phyloP scores from a whole-genome alignment of 30 jellyfish, hydroid and myxozoan species.

The Pseudorhiza aurosa region DNA sequence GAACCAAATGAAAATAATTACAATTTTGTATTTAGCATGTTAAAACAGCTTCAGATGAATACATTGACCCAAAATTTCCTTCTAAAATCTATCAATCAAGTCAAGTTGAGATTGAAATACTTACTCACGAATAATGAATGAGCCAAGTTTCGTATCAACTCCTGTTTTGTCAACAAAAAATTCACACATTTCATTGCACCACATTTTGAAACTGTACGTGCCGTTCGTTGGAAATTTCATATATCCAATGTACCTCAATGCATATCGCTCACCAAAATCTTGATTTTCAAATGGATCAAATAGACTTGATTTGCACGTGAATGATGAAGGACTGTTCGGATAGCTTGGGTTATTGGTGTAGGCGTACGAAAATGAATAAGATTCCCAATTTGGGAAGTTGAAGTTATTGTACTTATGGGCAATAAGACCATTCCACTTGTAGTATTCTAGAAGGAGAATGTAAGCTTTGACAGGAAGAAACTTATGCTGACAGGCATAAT shows the following conservation, averaged over 20 bases:
- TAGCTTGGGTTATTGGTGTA: conserved; percentile 5
- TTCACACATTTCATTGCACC: conserved; percentile 36
- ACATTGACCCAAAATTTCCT: too few species aligned
- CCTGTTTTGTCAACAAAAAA: background rate
- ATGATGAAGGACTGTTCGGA: conserved; percentile 29
- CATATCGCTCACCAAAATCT: background rate
- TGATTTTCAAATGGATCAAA: background rate
- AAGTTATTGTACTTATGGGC: conserved; percentile 17
- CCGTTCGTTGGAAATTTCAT: background rate
- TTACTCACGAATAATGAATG: too few species aligned
- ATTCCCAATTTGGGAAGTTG: background rate
- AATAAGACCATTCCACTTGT: conserved; percentile 15
- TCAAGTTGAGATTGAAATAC: too few species aligned
- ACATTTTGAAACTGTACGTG: conserved; percentile 9
- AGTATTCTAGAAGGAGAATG: background rate
- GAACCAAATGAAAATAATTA: too few species aligned
- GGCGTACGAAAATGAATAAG: background rate
- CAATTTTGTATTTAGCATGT: too few species aligned
- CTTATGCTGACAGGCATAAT: background rate
- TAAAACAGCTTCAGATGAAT: too few species aligned
- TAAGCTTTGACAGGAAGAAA: background rate
- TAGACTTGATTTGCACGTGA: conserved; percentile 15
- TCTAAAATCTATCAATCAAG: too few species aligned
- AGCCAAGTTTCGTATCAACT: background rate
- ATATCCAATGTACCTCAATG: conserved; percentile 28